Conservation (phyloP, 2,797 vertebrate species). For the Sylvia borin region DNA sequence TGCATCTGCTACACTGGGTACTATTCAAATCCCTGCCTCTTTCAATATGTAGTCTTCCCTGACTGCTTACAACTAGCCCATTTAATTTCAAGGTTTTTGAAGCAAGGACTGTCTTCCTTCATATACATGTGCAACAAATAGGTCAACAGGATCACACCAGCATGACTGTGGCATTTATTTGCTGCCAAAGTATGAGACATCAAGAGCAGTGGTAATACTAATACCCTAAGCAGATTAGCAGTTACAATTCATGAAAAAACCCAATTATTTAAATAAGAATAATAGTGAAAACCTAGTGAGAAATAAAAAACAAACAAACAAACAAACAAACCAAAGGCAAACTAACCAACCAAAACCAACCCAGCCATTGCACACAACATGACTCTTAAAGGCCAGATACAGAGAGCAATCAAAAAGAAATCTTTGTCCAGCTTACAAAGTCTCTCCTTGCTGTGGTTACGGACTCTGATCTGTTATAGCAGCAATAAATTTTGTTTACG, state of each 20-base stretch:
- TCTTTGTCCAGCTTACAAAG: not conserved
- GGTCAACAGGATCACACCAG: not conserved
- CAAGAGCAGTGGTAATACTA: not conserved
- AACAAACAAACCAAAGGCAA: too few species aligned
- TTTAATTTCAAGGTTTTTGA: not conserved
- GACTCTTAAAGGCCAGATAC: not conserved
- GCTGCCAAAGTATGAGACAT: not conserved
- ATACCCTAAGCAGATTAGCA: not conserved
- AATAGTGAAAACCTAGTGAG: not conserved
- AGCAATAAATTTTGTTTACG: slow-evolving; percentile 36
- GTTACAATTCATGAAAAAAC: not conserved
- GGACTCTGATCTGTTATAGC: slow-evolving; percentile 31
- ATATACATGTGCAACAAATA: not conserved
- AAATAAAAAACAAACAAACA: not conserved
- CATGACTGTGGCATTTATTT: not conserved
- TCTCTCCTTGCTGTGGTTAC: slow-evolving; percentile 21
- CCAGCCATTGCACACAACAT: not conserved
- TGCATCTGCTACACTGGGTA: not conserved
- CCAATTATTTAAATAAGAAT: not conserved
- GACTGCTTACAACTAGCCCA: not conserved
- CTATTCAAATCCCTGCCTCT: not conserved
- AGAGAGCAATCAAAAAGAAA: slow-evolving; percentile 18
- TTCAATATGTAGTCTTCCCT: not conserved
- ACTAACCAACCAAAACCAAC: not conserved
- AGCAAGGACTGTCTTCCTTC: not conserved